These are phyloP conservation scores for Dromius quadrimaculatus DNA, from an alignment of 2,888 invertebrate species.

Conservation along the genomic window DNA sequence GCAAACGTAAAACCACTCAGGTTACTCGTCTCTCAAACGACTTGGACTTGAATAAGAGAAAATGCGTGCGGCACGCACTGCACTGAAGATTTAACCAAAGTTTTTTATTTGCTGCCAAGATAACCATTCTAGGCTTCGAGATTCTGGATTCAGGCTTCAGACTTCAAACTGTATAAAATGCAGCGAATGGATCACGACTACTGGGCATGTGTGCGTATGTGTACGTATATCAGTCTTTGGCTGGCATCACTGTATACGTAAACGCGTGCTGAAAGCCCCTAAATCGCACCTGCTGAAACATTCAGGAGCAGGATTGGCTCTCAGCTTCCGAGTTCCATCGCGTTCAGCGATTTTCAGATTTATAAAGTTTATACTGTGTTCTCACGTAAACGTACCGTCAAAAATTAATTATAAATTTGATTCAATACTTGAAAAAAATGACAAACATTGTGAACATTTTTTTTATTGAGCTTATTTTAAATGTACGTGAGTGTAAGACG, in stretches of 20 bases:
- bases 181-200: neutral
- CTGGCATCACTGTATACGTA: constrained; percentile 29
- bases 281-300: constrained; percentile 45
- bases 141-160: too few species aligned
- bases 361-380: constrained; percentile 32
- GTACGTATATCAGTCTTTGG: constrained; percentile 28
- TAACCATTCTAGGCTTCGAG: constrained; percentile 2
- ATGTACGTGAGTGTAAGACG: constrained; percentile 43
- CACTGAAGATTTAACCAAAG: neutral
- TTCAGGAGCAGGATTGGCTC: constrained; percentile 37
- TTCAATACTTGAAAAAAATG: constrained; percentile 37
- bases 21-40: constrained; percentile 1
- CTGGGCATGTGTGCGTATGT: constrained; percentile 1
- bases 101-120: constrained; percentile 27
- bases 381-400: constrained; percentile 14
- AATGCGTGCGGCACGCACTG: neutral
- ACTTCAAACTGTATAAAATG: constrained; percentile 30
- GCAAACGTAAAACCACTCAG: constrained; percentile 46
- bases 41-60: neutral
- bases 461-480: constrained; percentile 42
- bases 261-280: constrained; percentile 39
- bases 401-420: constrained; percentile 43
- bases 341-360: constrained; percentile 38
- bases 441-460: constrained; percentile 45
- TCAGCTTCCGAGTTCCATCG: constrained; percentile 9